A percentile compares a stretch with the other conserved stretches of the same genome.
Evolutionary conservation across 1,140 invertebrate genomes (phyloP).

Genomic region (Venturia canescens): DNA sequence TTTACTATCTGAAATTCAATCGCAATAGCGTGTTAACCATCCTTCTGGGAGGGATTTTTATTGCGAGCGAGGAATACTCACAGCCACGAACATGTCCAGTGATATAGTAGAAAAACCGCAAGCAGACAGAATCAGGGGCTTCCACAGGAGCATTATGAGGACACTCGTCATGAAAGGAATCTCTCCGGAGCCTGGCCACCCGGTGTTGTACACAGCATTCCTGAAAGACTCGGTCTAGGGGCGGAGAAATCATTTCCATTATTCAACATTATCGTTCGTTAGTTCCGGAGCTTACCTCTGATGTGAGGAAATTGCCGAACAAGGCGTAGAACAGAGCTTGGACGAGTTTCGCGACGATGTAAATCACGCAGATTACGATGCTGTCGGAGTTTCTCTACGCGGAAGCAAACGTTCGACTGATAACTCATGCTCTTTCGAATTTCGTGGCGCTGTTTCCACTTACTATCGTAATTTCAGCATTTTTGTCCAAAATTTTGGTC

Average conservation of each 20-base stretch:
- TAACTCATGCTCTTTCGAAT: not conserved
- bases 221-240: conserved; percentile 44
- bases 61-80: not conserved
- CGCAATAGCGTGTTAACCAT: not conserved
- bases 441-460: no score
- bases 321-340: conserved; percentile 46
- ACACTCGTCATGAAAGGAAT: conserved; percentile 37
- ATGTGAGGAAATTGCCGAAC: conserved; percentile 35
- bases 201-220: conserved; percentile 22
- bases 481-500: no score
- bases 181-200: conserved; percentile 25
- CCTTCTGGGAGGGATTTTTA: not conserved
- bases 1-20: conserved; percentile 26
- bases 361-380: conserved; percentile 34
- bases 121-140: conserved; percentile 36
- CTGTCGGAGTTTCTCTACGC: not conserved
- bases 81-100: conserved; percentile 45
- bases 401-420: not conserved
- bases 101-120: conserved; percentile 42
- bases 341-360: conserved; percentile 28
- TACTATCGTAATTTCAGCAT: no score
- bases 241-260: not conserved
- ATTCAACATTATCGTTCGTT: not conserved
- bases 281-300: conserved; percentile 30
- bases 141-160: conserved; percentile 44